These are phyloP conservation scores for Scrobipalpa atriplicella DNA, from an alignment of 2,888 invertebrate genomes.

Conservation along the genomic window DNA sequence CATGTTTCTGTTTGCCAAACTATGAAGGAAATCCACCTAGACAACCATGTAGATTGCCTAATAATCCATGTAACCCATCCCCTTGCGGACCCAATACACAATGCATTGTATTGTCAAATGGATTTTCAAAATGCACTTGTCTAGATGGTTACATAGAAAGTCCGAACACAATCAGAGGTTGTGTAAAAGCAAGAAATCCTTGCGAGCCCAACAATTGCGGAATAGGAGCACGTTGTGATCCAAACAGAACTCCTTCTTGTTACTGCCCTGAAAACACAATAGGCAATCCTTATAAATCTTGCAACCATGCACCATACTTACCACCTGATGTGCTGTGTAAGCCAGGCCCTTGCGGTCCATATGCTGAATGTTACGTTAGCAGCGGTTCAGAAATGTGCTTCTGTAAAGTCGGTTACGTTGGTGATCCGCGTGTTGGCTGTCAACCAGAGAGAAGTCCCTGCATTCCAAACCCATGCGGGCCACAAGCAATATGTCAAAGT, in stretches of 20 bases:
- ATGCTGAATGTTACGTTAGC: slow-evolving; percentile 92
- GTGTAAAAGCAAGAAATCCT: slow-evolving; percentile 89
- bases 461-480: slow-evolving; percentile 91
- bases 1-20: slow-evolving; percentile 94
- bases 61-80: slow-evolving; percentile 91
- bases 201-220: slow-evolving; percentile 94
- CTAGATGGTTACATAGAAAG: slow-evolving; percentile 91
- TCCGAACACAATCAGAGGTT: slow-evolving; percentile 94
- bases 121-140: slow-evolving; percentile 94
- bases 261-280: slow-evolving; percentile 92
- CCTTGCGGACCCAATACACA: slow-evolving; percentile 95
- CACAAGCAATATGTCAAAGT: slow-evolving; percentile 87
- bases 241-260: slow-evolving; percentile 90
- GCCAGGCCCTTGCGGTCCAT: slow-evolving; percentile 92
- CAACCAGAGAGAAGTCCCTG: slow-evolving; percentile 88
- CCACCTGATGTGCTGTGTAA: slow-evolving; percentile 86
- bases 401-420: slow-evolving; percentile 88
- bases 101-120: slow-evolving; percentile 89
- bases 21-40: slow-evolving; percentile 93
- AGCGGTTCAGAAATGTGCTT: slow-evolving; percentile 93
- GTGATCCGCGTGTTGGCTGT: slow-evolving; percentile 92
- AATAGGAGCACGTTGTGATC: slow-evolving; percentile 89
- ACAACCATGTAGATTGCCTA: slow-evolving; percentile 86
- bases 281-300: slow-evolving; percentile 92
- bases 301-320: slow-evolving; percentile 81